Evolutionary conservation across 2,888 invertebrate genomes (phyloP).

Genomic region (Chrysotoxum bicinctum): DNA sequence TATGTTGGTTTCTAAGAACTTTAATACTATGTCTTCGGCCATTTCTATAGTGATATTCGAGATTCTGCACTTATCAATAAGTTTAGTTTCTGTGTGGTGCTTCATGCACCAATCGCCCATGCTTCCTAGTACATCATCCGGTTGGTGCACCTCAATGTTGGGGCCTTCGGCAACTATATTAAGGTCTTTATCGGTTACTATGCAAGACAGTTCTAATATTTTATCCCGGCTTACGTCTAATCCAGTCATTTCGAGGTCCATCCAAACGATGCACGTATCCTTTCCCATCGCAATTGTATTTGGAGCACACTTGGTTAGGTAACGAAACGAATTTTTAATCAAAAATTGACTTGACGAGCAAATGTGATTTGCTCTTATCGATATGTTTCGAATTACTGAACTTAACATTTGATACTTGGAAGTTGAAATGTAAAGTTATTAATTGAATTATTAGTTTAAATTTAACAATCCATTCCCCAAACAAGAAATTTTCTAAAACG

Average conservation of each 20-base stretch:
- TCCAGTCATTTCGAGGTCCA: constrained; percentile 95
- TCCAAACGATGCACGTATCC: constrained; percentile 85
- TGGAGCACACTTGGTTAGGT: neutral
- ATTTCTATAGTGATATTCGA: constrained; percentile 86
- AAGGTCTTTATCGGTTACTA: constrained; percentile 92
- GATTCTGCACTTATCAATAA: constrained; percentile 87
- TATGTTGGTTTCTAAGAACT: constrained; percentile 85
- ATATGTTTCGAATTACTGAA: neutral
- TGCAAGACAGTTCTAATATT: constrained; percentile 94
- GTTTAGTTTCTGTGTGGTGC: constrained; percentile 92
- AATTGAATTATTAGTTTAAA: neutral
- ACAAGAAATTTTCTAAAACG: too few relatives aligned
- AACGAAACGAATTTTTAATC: neutral
- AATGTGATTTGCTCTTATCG: neutral
- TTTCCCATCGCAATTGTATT: constrained; percentile 22
- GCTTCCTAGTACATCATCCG: constrained; percentile 86
- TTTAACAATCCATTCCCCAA: too few relatives aligned
- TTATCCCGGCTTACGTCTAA: constrained; percentile 88
- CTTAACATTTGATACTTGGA: neutral
- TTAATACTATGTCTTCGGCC: constrained; percentile 88
- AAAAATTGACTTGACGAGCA: neutral
- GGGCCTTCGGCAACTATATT: constrained; percentile 90
- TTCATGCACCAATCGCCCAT: constrained; percentile 94
- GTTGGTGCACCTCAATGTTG: constrained; percentile 89
- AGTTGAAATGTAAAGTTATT: neutral